Conservation (phyloP, 2,888 invertebrate species). For the Theodoxus fluviatilis region DNA sequence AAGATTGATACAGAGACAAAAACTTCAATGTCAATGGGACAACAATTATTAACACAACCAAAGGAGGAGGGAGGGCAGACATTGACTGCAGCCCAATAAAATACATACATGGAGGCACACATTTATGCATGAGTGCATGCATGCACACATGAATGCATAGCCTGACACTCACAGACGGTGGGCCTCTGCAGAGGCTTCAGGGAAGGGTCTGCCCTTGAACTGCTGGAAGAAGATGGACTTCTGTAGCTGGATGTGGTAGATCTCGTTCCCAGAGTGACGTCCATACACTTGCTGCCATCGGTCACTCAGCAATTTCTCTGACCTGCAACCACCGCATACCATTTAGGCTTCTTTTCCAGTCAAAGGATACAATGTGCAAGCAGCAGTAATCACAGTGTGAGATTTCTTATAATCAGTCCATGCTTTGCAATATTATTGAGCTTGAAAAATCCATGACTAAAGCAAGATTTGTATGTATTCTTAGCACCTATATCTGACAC, state of each 20-base stretch:
- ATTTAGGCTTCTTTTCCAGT: too few relatives aligned
- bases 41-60: too few relatives aligned
- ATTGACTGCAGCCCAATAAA: too few relatives aligned
- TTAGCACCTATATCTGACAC: too few relatives aligned
- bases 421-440: too few relatives aligned
- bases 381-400: too few relatives aligned
- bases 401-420: too few relatives aligned
- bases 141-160: not conserved
- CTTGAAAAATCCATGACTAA: not conserved
- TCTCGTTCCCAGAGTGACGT: conserved; percentile 98
- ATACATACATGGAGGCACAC: not conserved
- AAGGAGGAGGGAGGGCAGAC: too few relatives aligned
- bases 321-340: conserved; percentile 75
- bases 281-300: conserved; percentile 98
- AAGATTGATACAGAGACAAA: too few relatives aligned
- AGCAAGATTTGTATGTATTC: not conserved
- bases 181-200: conserved; percentile 97
- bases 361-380: too few relatives aligned
- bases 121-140: not conserved
- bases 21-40: too few relatives aligned
- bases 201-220: conserved; percentile 97
- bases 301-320: conserved; percentile 91
- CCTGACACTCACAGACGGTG: conserved; percentile 82
- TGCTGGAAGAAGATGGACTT: conserved; percentile 97
- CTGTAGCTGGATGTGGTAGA: conserved; percentile 94